Evolutionary conservation across 2,888 invertebrate genomes (phyloP), one percentile per base, ranked within the genome.

Genomic region (Lasioglossum lativentre): DNA sequence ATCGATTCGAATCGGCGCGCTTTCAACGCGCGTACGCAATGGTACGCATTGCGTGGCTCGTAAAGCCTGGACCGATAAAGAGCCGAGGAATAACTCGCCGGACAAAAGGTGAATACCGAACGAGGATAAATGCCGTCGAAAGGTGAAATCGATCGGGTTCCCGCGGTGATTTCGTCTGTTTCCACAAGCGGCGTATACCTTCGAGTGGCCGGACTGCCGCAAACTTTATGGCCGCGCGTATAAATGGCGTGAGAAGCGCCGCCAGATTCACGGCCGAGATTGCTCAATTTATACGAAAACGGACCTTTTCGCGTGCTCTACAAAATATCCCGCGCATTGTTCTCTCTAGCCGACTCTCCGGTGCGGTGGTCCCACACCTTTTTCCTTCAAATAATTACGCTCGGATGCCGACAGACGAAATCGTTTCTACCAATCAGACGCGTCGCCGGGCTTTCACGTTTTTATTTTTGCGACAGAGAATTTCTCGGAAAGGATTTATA

Each of bases 131-230:
- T 30, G 70, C 38, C 56, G 47, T 34, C 30, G 74, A 84, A 71
- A 72, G 83, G 45, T 70, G 84, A 78, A 78, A 78, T 83, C 83
- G 83, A 84, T 78, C 82, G 83, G 73, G 77, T 71, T 76, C 83
- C 84, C 77, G 84, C 47, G 42, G 77, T 74, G 83, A 77, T 84
- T 83, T 70, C 83, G 84, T 74, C 30, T 84, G 74, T 84, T 83
- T 77, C 84, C 83, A 12, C 30, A 52, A 10, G 30, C 27, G 27
- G 83, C 63, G 75, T 5, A 72, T 4, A 74, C 68, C 59, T 66
- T 71, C 72, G 42, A 30, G 63, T 34, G 52, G 23, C 23, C 66
- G 66, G 23, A 38, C 34, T 38, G 23, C 66, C 34, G 34, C 66
- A 34, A 66, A 66, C 19, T 66, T 66, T 66, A 66, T 66, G 30